Percentiles rank a stretch among this genome's conserved stretches.
Evolutionary conservation across 2,113 vertebrate genomes (phyloP).

Genomic region (Calyptomena viridis): DNA sequence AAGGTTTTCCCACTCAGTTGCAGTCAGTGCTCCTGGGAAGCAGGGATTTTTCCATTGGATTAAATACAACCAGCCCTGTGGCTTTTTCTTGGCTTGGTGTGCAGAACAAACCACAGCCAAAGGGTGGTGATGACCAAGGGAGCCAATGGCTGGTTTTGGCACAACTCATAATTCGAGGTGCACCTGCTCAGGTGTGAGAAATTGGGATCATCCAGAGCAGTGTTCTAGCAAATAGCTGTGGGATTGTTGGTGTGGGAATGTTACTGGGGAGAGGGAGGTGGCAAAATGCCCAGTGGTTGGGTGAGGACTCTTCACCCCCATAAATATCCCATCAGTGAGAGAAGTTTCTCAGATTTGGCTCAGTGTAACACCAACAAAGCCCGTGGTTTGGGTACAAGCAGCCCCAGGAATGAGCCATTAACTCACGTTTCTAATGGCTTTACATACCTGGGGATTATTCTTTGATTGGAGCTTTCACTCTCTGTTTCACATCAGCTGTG

Average conservation of each 20-base stretch:
- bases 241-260: neutral
- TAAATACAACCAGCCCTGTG: rapidly evolving
- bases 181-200: rapidly evolving
- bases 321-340: rapidly evolving
- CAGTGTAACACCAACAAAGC: rapidly evolving
- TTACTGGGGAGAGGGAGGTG: neutral
- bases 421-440: neutral
- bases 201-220: rapidly evolving
- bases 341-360: neutral
- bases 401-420: neutral
- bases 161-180: neutral
- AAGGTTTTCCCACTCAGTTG: neutral
- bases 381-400: rapidly evolving
- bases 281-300: neutral
- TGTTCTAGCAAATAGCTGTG: neutral
- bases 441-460: neutral
- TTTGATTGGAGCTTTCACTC: neutral
- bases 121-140: neutral
- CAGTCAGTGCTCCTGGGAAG: neutral
- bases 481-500: neutral
- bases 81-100: rapidly evolving
- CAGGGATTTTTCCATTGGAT: neutral
- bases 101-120: neutral
- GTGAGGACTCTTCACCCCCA: neutral
- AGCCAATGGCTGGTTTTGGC: neutral